Percentiles rank a stretch among this genome's conserved stretches.
Conservation (phyloP, 1,140 invertebrate genomes). For the Trichoplusia ni region DNA sequence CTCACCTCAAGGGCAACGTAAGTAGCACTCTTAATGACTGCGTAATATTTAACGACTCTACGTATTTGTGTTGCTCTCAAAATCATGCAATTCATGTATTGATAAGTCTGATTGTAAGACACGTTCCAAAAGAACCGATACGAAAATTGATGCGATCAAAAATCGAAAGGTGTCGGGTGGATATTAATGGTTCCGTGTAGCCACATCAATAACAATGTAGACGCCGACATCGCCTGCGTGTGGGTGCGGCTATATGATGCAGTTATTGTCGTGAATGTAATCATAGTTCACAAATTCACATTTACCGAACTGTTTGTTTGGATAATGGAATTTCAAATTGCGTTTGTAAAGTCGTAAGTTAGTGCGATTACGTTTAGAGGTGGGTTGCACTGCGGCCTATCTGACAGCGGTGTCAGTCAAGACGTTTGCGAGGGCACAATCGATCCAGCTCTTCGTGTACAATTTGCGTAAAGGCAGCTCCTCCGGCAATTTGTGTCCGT, state of each 20-base stretch:
- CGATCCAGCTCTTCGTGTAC: constrained; percentile 59
- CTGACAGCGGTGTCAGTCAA: constrained; percentile 27
- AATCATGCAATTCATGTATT: not conserved
- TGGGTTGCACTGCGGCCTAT: not conserved
- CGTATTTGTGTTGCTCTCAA: not conserved
- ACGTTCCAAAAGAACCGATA: constrained; percentile 17
- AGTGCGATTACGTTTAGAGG: not conserved
- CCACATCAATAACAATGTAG: constrained; percentile 34
- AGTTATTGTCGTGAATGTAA: constrained; percentile 24
- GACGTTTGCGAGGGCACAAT: constrained; percentile 56
- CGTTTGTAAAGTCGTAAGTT: not conserved
- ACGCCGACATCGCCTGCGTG: not conserved
- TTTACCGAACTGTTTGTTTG: constrained; percentile 14
- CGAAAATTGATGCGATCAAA: constrained; percentile 29
- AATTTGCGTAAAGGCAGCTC: constrained; percentile 76
- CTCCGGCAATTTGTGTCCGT: constrained; percentile 77
- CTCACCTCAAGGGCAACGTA: constrained; percentile 45
- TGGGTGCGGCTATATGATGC: constrained; percentile 23
- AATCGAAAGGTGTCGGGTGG: constrained; percentile 30
- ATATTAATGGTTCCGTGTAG: constrained; percentile 31
- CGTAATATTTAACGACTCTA: constrained; percentile 10
- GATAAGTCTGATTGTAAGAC: not conserved
- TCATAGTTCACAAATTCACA: constrained; percentile 12
- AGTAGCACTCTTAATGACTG: constrained; percentile 13
- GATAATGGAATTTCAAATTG: constrained; percentile 12